These are phyloP conservation scores for Carabus problematicus DNA, from an alignment of 2,888 invertebrate species.

Conservation along the genomic window DNA sequence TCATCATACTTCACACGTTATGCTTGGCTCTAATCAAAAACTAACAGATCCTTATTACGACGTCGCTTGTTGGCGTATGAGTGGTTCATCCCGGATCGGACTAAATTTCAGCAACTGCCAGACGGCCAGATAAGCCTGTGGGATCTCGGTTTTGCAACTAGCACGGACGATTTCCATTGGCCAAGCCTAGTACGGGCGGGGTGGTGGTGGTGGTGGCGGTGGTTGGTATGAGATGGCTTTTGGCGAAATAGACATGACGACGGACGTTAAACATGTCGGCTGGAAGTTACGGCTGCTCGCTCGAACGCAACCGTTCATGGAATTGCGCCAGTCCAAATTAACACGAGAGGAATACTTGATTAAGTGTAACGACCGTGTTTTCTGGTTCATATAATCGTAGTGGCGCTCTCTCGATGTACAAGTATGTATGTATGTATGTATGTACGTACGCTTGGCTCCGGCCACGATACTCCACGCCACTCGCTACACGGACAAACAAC, in stretches of 20 bases:
- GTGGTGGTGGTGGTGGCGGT: background rate
- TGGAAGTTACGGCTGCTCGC: conserved; percentile 11
- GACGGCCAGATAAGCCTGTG: too few relatives aligned
- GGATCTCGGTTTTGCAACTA: too few relatives aligned
- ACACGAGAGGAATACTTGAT: conserved; percentile 16
- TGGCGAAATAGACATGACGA: background rate
- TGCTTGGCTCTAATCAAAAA: too few relatives aligned
- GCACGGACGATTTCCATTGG: conserved; percentile 5
- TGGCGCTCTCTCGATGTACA: background rate
- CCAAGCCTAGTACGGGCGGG: background rate
- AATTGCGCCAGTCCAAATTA: conserved; percentile 16
- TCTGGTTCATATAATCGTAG: conserved; percentile 15
- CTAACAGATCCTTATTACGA: too few relatives aligned
- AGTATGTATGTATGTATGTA: background rate
- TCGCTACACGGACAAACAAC: too few relatives aligned
- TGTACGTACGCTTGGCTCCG: too few relatives aligned
- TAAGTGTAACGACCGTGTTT: conserved; percentile 19
- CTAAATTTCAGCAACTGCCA: too few relatives aligned
- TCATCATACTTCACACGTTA: too few relatives aligned
- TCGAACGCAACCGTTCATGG: conserved; percentile 13
- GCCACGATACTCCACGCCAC: too few relatives aligned
- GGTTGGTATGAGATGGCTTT: background rate
- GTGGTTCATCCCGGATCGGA: too few relatives aligned
- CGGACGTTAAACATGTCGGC: conserved; percentile 9
- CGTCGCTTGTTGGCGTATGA: too few relatives aligned